Conservation (phyloP, 2,113 vertebrate species). For the Ptychochromis oligacanthus region DNA sequence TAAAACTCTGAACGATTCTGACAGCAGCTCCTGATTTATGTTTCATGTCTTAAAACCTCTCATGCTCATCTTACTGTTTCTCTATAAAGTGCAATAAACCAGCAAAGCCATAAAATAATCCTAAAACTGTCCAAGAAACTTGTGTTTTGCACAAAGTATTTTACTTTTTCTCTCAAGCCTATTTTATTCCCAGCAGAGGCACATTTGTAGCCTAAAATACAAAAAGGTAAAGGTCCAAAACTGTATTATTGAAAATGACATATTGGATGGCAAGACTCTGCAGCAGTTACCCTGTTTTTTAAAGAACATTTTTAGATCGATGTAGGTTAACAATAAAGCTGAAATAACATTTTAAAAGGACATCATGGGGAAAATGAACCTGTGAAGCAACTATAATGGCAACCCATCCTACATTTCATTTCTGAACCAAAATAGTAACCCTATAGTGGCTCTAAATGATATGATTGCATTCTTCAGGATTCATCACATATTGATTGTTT, state of each 20-base stretch:
- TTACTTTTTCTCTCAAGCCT: background rate
- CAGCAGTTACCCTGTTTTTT: background rate
- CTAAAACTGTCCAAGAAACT: constrained; percentile 24
- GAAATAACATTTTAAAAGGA: no score
- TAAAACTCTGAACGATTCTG: constrained; percentile 25
- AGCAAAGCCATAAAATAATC: constrained; percentile 12
- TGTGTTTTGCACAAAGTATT: background rate
- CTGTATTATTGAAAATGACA: background rate
- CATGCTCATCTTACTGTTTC: constrained; percentile 35
- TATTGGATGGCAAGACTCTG: rapidly evolving
- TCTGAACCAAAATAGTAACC: no score
- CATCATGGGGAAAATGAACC: no score
- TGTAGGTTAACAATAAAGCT: no score
- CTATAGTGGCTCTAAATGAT: no score
- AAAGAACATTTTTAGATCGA: background rate
- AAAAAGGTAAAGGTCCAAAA: background rate
- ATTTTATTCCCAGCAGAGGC: background rate
- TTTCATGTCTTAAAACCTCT: constrained; percentile 26
- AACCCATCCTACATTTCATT: no score
- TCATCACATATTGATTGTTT: no score
- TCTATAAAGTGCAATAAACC: constrained; percentile 25
- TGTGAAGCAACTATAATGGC: no score
- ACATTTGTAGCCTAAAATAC: background rate
- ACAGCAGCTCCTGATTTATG: constrained; percentile 34
- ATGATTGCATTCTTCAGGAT: no score